These are phyloP conservation scores for Eristalis tenax DNA, from an alignment of 2,888 invertebrate species.

Conservation along the genomic window DNA sequence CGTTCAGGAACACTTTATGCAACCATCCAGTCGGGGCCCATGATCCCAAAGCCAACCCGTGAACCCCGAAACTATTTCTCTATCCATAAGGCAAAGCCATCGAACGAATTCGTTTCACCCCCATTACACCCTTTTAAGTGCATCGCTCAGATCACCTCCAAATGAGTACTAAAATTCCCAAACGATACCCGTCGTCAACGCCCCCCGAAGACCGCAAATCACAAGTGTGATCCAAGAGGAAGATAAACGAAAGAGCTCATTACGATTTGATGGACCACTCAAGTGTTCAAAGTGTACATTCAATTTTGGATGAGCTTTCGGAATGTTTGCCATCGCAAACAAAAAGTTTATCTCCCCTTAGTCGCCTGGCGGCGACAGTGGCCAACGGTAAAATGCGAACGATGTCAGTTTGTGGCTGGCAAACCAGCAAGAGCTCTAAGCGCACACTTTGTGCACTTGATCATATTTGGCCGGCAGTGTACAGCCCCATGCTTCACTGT, in stretches of 20 bases:
- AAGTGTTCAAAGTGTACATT: not conserved
- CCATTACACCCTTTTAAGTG: not conserved
- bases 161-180: not conserved
- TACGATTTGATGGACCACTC: slow-evolving; percentile 34
- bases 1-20: not conserved
- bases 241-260: slow-evolving; percentile 31
- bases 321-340: not conserved
- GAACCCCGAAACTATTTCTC: not conserved
- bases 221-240: not conserved
- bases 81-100: not conserved
- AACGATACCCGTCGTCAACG: not conserved
- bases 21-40: not conserved
- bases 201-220: not conserved
- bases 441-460: not conserved
- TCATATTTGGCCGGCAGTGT: not conserved
- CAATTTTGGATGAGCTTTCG: not conserved
- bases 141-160: not conserved
- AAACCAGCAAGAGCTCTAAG: not conserved
- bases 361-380: not conserved
- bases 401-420: no score
- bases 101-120: not conserved
- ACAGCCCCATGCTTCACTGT: not conserved
- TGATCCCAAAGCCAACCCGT: not conserved
- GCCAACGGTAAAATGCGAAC: not conserved
- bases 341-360: not conserved